phyloP scores from a whole-genome alignment of 2,888 invertebrate species.

The Thysanoteuthis rhombus region DNA sequence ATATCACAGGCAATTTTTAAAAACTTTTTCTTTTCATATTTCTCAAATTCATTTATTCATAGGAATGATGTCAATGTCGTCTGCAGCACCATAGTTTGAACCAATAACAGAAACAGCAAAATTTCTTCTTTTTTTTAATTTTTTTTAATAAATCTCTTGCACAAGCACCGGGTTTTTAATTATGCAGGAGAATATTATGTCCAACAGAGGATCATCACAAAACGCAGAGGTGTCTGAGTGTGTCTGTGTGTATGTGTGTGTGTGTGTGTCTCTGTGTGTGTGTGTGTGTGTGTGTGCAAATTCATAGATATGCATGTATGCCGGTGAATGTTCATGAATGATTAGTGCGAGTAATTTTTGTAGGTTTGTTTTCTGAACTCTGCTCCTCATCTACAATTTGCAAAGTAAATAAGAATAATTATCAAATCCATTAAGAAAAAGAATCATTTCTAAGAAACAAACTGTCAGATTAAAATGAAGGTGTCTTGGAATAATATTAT shows the following conservation, averaged over 20 bases:
- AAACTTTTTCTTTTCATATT: background rate
- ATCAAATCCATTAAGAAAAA: too few species aligned
- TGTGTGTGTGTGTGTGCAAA: background rate
- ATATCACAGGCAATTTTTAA: conserved; percentile 12
- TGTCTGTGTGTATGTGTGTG: background rate
- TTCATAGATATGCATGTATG: too few species aligned
- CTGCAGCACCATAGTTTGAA: background rate
- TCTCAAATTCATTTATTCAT: conserved; percentile 12
- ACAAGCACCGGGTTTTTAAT: background rate
- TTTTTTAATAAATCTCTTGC: background rate
- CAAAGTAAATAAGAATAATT: too few species aligned
- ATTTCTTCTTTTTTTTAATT: background rate
- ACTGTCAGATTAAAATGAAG: too few species aligned
- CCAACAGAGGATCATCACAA: background rate
- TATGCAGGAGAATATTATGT: background rate
- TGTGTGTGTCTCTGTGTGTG: background rate
- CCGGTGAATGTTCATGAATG: background rate
- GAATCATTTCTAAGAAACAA: too few species aligned
- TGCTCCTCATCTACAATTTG: too few species aligned
- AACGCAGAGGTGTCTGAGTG: background rate
- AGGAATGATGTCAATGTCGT: background rate
- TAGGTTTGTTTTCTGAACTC: too few species aligned
- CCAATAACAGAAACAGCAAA: conserved; percentile 12
- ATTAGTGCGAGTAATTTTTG: too few species aligned
- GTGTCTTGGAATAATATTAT: too few species aligned